Base-by-base conservation (phyloP, 2,888 invertebrate species). In the Gisinianus flammeolus region DNA sequence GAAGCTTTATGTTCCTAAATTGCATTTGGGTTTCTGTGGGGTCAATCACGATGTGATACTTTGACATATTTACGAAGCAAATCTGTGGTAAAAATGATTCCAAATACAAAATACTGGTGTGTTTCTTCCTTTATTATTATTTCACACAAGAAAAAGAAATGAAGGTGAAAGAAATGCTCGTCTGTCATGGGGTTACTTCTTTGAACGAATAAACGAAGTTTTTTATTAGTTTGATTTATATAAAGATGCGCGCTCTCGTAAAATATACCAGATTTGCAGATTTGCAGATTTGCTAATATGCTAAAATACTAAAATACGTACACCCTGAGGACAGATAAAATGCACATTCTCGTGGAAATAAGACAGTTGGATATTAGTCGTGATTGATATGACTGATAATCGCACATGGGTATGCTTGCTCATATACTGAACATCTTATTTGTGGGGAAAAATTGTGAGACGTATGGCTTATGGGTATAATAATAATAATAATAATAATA, bases 301-400 rank as follows among this genome's bases (percentile, higher is more conserved):
- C n/a, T n/a, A n/a, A n/a, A n/a, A n/a, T n/a, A n/a, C n/a, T n/a
- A n/a, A n/a, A n/a, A n/a, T n/a, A n/a, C n/a, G n/a, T n/a, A n/a
- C n/a, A n/a, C n/a, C 44, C 44, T 19, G 19, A 44, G 19, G 44
- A 44, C 16, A 44, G 19, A 44, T 44, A 44, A 44, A 44, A 44
- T 16, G 12, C 19, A 6, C 44, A 44, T 44, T 44, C 44, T 44
- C 44, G 44, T 44, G 44, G 19, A 44, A 12, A 44, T 44, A 16
- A 6, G 44, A 44, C 6, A 16, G 2, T 44, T 16, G 12, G 44
- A 44, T 44, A 6, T 44, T 44, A 44, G 12, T 44, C 44, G 44
- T 44, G 44, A 44, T 44, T 44, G 44, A 44, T 44, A 44, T 44
- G 56, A n/a, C 58, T n/a, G 24, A 58, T 58, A 58, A 24, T 58